Evolutionary conservation across 2,797 vertebrate species (phyloP).

Genomic region (Helostoma temminkii): DNA sequence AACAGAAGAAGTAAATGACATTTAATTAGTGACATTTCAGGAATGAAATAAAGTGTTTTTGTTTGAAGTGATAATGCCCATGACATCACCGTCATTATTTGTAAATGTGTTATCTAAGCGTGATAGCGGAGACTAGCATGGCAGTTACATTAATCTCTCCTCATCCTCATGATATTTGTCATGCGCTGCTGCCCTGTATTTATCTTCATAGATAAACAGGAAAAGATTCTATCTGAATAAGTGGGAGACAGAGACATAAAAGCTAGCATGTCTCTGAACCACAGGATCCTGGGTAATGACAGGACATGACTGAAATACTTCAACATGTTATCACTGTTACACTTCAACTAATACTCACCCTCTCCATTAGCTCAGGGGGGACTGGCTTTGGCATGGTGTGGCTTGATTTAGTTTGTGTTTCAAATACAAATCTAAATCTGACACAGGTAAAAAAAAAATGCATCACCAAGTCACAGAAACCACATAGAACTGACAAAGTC

Average conservation of each 20-base stretch:
- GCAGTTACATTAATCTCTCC: conserved; percentile 13
- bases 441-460: too few relatives aligned
- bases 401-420: neutral
- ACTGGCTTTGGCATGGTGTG: neutral
- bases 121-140: conserved; percentile 20
- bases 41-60: conserved; percentile 1
- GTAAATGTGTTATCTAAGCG: conserved; percentile 14
- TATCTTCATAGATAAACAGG: conserved; percentile 73
- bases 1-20: neutral
- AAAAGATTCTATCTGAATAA: conserved; percentile 73
- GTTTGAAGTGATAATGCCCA: conserved; percentile 4
- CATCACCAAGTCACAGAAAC: neutral
- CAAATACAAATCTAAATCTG: neutral
- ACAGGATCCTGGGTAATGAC: conserved; percentile 61
- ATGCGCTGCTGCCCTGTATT: conserved; percentile 47
- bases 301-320: conserved; percentile 69
- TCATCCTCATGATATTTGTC: conserved; percentile 44
- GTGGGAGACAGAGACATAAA: conserved; percentile 68
- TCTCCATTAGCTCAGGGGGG: neutral
- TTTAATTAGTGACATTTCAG: neutral
- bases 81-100: conserved; percentile 18
- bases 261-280: conserved; percentile 42
- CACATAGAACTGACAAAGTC: neutral
- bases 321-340: conserved; percentile 31
- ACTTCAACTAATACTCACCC: conserved; percentile 22